Base-by-base conservation (phyloP, 2,888 invertebrate genomes). In the Horisme vitalbata region DNA sequence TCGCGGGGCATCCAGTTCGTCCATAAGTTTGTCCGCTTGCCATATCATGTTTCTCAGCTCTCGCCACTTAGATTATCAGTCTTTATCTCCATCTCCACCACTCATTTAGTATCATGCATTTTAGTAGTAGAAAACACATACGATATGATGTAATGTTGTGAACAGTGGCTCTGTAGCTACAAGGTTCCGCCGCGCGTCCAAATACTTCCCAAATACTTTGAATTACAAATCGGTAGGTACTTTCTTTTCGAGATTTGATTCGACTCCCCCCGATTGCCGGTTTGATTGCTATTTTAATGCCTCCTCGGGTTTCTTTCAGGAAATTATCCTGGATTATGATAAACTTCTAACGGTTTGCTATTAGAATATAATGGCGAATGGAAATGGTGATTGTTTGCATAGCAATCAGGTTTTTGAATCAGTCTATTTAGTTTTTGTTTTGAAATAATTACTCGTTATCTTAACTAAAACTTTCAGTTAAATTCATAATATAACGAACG, bases 211-310 rank as follows among this genome's bases (percentile, higher is more conserved):
- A 54, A 59, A 55, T 55, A 54, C 56, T 86, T 86, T 84, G 87
- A 81, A 87, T 84, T 83, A 79, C 87, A 84, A 85, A 87, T 86
- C 84, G 83, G 80, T 79, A 75, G 71, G 79, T 80, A n/a, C n/a
- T n/a, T n/a, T 79, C 81, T 82, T 84, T 84, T 81, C 67, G 65
- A 72, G 76, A 80, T 83, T 79, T 77, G 77, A 81, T 81, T 79
- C 77, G 45, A 37, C 54, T 36, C 46, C 52, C 57, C 53, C 54
- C 59, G 80, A 85, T 86, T 86, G 81, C 78, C 83, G 71, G 83
- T 85, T 84, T 83, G 81, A 85, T 85, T 81, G 83, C 83, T 76
- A 71, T 81, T 80, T 83, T 83, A 85, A 84, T 83, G 81, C 79
- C 73, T 70, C 69, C 75, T 71, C 68, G 65, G 65, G 49, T 61